Evolutionary conservation across 2,888 invertebrate species (phyloP).

Genomic region (Dyspetes luteomarginatus): DNA sequence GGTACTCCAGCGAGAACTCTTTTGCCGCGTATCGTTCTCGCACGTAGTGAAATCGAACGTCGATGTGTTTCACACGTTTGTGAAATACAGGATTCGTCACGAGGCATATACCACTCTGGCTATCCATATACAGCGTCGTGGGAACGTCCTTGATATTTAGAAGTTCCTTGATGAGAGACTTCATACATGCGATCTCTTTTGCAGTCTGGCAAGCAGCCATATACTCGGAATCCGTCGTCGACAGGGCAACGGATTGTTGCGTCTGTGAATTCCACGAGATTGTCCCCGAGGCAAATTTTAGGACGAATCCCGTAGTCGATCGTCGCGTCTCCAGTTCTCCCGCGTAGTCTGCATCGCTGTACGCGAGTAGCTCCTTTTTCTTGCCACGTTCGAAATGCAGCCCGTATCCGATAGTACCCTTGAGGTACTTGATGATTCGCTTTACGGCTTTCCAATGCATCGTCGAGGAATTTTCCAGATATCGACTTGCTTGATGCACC

Average conservation of each 20-base stretch:
- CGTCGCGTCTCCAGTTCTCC: constrained; percentile 61
- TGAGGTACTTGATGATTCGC: constrained; percentile 47
- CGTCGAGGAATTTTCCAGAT: constrained; percentile 25
- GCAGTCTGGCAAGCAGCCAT: constrained; percentile 70
- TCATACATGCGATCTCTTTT: constrained; percentile 71
- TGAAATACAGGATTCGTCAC: constrained; percentile 50
- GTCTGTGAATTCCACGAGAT: constrained; percentile 67
- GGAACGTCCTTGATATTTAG: constrained; percentile 46
- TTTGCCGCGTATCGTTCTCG: constrained; percentile 24
- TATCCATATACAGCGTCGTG: constrained; percentile 53
- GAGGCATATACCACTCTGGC: constrained; percentile 39
- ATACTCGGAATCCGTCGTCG: constrained; percentile 73
- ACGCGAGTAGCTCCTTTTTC: constrained; percentile 45
- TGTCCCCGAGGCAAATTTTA: constrained; percentile 60
- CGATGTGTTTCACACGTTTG: constrained; percentile 49
- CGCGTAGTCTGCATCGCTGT: constrained; percentile 68
- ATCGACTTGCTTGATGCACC: constrained; percentile 26
- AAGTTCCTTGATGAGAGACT: constrained; percentile 66
- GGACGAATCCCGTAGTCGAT: constrained; percentile 70
- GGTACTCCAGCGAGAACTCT: constrained; percentile 26
- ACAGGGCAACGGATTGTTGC: constrained; percentile 66
- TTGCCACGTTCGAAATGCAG: constrained; percentile 32
- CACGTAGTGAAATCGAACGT: constrained; percentile 40
- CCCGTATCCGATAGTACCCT: constrained; percentile 52
- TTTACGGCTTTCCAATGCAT: constrained; percentile 53